phyloP scores from a whole-genome alignment of 2,113 vertebrate genomes.

The Falco punctatus region DNA sequence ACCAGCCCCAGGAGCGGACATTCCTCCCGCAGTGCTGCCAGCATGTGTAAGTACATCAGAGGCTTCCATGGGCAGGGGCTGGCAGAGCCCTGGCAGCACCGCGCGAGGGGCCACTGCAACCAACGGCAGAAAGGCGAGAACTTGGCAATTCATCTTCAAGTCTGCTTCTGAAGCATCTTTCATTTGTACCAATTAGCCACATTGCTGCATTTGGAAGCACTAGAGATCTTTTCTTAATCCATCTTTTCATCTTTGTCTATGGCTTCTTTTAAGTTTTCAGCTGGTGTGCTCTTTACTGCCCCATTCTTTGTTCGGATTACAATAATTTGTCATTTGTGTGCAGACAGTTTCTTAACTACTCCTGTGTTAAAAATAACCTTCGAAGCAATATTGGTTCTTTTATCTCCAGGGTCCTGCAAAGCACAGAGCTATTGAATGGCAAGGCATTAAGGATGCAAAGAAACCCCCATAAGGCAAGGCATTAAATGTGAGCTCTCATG shows the following conservation, averaged over 20 bases:
- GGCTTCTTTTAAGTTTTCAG: constrained; percentile 43
- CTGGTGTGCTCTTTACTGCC: constrained; percentile 35
- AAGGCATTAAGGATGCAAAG: constrained; percentile 69
- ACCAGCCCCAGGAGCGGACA: background rate
- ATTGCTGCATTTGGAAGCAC: constrained; percentile 4
- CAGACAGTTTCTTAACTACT: constrained; percentile 69
- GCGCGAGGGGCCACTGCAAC: background rate
- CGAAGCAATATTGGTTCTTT: constrained; percentile 34
- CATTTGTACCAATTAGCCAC: constrained; percentile 58
- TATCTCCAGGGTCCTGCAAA: constrained; percentile 71
- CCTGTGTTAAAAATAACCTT: constrained; percentile 73
- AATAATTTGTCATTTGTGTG: constrained; percentile 73
- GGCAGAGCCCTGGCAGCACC: background rate
- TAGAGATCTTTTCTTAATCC: background rate
- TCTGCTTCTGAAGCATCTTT: background rate
- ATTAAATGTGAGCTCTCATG: constrained; percentile 60
- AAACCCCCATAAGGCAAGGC: constrained; percentile 61
- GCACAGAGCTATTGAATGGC: constrained; percentile 63
- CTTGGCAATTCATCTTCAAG: background rate
- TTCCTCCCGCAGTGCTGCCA: background rate
- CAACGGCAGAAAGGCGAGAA: background rate
- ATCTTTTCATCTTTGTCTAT: constrained; percentile 18
- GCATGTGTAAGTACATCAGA: fast-evolving
- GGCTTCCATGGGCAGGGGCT: background rate
- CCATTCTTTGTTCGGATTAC: constrained; percentile 67